Conservation (phyloP, 1,140 invertebrate genomes). For the Papilio xuthus region DNA sequence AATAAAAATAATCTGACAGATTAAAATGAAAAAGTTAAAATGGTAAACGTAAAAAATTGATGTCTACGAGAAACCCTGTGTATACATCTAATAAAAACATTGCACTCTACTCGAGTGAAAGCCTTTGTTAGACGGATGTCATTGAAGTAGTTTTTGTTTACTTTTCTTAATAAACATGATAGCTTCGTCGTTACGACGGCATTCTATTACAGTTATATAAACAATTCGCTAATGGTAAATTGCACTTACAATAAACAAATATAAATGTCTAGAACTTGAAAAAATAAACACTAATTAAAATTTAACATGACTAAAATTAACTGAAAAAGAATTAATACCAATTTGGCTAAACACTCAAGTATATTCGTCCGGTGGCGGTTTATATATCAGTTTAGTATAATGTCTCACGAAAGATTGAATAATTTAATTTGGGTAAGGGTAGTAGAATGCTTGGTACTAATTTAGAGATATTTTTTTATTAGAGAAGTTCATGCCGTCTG, state of each 20-base stretch:
- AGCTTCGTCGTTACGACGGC: conserved; percentile 8
- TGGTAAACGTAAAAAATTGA: background rate
- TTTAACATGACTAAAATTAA: too few relatives aligned
- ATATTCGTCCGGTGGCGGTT: too few relatives aligned
- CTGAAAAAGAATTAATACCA: too few relatives aligned
- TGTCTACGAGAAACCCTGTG: background rate
- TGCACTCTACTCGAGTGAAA: conserved; percentile 12
- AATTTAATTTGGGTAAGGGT: too few relatives aligned
- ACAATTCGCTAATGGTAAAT: conserved; percentile 7
- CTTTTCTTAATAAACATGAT: conserved; percentile 19
- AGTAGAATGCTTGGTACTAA: too few relatives aligned
- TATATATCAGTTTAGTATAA: too few relatives aligned
- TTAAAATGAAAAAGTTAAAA: background rate
- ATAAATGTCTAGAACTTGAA: background rate
- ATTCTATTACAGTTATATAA: background rate
- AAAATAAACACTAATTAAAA: background rate
- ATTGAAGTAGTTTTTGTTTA: conserved; percentile 14
- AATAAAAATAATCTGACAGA: too few relatives aligned
- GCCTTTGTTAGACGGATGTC: conserved; percentile 16
- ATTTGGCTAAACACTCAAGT: too few relatives aligned
- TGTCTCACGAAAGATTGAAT: too few relatives aligned
- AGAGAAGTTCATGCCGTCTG: too few relatives aligned
- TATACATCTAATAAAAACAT: background rate
- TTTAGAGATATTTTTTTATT: background rate
- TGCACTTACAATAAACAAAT: background rate